These are phyloP conservation scores for Lemur catta DNA, from an alignment of 2,797 vertebrate species.

Conservation along the genomic window DNA sequence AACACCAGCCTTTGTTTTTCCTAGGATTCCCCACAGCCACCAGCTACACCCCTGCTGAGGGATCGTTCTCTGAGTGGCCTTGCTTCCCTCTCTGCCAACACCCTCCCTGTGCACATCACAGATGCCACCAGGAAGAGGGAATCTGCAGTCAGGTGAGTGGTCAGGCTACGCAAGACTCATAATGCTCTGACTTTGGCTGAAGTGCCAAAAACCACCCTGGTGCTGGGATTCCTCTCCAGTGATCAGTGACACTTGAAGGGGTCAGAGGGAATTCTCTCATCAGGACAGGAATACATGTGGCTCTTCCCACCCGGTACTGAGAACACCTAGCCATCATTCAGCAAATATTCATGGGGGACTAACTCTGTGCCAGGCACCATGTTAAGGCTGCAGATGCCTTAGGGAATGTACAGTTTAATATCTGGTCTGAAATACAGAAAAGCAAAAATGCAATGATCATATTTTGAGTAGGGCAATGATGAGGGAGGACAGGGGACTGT, in stretches of 20 bases:
- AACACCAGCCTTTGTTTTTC: slow-evolving; percentile 55
- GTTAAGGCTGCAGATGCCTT: background rate
- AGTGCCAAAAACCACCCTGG: background rate
- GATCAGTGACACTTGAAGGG: background rate
- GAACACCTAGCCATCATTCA: background rate
- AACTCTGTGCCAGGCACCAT: background rate
- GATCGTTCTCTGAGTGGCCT: slow-evolving; percentile 88
- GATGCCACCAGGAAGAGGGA: slow-evolving; percentile 91
- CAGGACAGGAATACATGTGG: background rate
- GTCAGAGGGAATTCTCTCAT: background rate
- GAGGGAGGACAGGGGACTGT: background rate
- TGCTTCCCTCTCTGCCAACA: slow-evolving; percentile 91
- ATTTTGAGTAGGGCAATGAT: background rate
- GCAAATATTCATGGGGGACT: background rate
- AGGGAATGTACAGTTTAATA: background rate
- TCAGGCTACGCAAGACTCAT: background rate
- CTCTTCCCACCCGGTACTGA: background rate
- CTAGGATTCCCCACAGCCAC: slow-evolving; percentile 83
- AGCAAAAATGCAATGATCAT: background rate
- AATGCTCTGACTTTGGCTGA: background rate
- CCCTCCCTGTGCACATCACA: slow-evolving; percentile 93
- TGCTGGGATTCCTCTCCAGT: background rate
- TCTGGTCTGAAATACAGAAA: slow-evolving; percentile 13
- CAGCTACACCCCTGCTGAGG: slow-evolving; percentile 80
- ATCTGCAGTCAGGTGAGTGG: slow-evolving; percentile 90